Percentiles rank a stretch among this genome's conserved stretches.
These are phyloP conservation scores for Ataeniobius toweri DNA, from an alignment of 2,797 vertebrate genomes.

Conservation along the genomic window DNA sequence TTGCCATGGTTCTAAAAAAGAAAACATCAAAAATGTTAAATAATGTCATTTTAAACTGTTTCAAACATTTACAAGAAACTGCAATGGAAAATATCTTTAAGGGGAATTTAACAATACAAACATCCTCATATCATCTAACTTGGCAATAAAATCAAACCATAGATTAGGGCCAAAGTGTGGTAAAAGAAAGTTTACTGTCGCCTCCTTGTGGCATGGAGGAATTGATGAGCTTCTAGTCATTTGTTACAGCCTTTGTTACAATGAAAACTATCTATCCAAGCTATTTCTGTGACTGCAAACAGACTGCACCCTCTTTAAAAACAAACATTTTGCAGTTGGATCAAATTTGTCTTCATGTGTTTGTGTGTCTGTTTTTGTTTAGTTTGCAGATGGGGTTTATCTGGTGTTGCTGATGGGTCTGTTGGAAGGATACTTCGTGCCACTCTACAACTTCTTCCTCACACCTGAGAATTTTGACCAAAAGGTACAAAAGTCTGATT, in stretches of 20 bases:
- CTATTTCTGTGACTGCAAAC: background rate
- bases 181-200: too few relatives aligned
- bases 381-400: slow-evolving; percentile 99
- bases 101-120: too few relatives aligned
- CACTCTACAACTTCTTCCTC: slow-evolving; percentile 95
- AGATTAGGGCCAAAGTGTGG: too few relatives aligned
- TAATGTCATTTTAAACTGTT: too few relatives aligned
- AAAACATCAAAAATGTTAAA: too few relatives aligned
- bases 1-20: too few relatives aligned
- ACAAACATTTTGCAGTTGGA: background rate
- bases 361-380: slow-evolving; percentile 79
- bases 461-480: slow-evolving; percentile 97
- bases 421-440: slow-evolving; percentile 94
- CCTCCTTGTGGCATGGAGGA: background rate
- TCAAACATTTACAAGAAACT: too few relatives aligned
- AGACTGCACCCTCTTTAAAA: background rate
- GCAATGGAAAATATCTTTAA: too few relatives aligned
- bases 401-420: slow-evolving; percentile 96
- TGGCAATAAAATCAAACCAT: too few relatives aligned
- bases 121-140: too few relatives aligned
- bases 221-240: background rate
- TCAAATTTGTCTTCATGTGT: background rate
- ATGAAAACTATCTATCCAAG: background rate
- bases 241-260: background rate
- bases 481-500: slow-evolving; percentile 82